Conservation (phyloP, 2,113 vertebrate species). For the Apteryx owenii region DNA sequence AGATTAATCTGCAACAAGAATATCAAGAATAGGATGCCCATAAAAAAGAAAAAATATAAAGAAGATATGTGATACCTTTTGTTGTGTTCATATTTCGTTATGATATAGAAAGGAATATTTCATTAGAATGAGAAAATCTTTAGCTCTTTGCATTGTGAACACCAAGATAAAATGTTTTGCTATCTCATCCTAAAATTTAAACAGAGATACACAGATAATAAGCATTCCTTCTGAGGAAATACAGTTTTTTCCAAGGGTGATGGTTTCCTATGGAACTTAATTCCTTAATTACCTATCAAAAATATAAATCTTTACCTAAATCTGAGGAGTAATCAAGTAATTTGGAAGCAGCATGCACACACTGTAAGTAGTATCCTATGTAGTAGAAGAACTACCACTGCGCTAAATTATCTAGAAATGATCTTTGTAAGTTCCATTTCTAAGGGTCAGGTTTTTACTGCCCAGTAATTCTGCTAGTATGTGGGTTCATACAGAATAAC, state of each 20-base stretch:
- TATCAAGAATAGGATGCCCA: background rate
- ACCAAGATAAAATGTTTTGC: slow-evolving; percentile 25
- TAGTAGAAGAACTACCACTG: slow-evolving; percentile 6
- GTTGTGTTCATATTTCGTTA: background rate
- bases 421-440: background rate
- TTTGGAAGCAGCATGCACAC: background rate
- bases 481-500: slow-evolving; percentile 22
- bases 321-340: slow-evolving; percentile 39
- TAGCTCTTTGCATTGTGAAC: slow-evolving; percentile 21
- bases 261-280: background rate
- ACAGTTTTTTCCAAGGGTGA: background rate
- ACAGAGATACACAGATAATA: background rate
- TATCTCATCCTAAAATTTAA: slow-evolving; percentile 43
- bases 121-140: background rate
- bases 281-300: slow-evolving; percentile 56
- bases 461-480: background rate
- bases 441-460: background rate
- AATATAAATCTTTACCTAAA: slow-evolving; percentile 48
- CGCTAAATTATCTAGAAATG: slow-evolving; percentile 38
- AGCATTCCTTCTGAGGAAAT: background rate
- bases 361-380: background rate
- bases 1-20: background rate
- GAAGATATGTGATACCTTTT: background rate
- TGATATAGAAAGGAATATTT: background rate
- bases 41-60: background rate